A percentile compares a stretch with the other conserved stretches of the same genome.
Conservation (phyloP, 2,797 vertebrate species). For the Hemibagrus guttatus region DNA sequence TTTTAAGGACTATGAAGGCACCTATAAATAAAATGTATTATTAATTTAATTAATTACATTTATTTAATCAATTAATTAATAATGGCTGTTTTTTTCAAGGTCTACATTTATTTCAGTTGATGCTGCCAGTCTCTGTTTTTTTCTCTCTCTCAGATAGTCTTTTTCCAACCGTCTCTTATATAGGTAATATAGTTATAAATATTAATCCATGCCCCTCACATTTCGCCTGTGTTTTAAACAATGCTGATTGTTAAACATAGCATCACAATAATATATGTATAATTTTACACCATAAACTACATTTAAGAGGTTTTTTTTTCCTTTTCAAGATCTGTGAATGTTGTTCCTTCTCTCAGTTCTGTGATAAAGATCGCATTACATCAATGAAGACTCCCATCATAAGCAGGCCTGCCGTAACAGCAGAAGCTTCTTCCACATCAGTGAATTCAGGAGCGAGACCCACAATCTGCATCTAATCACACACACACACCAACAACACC, state of each 20-base stretch:
- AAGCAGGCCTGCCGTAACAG: background rate
- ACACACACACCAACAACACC: background rate
- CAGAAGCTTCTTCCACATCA: background rate
- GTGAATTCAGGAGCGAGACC: conserved; percentile 2
- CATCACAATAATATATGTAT: background rate
- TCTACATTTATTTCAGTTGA: background rate
- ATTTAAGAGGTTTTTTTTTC: background rate
- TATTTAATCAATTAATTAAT: background rate
- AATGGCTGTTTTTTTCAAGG: background rate
- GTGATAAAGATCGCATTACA: conserved; percentile 16
- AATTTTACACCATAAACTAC: background rate
- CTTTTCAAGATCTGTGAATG: background rate
- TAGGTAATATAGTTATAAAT: too few relatives aligned
- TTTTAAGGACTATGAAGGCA: too few relatives aligned
- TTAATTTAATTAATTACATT: too few relatives aligned
- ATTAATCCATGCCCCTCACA: background rate
- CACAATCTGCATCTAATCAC: conserved; percentile 39
- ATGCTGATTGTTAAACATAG: background rate
- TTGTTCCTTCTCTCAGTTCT: background rate
- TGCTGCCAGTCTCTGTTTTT: background rate
- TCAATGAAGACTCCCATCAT: conserved; percentile 39
- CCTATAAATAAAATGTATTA: too few relatives aligned
- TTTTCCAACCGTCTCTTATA: background rate
- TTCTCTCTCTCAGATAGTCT: background rate
- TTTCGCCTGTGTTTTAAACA: background rate